Conservation (phyloP, 2,113 vertebrate genomes). For the Nothocercus nigrocapillus region DNA sequence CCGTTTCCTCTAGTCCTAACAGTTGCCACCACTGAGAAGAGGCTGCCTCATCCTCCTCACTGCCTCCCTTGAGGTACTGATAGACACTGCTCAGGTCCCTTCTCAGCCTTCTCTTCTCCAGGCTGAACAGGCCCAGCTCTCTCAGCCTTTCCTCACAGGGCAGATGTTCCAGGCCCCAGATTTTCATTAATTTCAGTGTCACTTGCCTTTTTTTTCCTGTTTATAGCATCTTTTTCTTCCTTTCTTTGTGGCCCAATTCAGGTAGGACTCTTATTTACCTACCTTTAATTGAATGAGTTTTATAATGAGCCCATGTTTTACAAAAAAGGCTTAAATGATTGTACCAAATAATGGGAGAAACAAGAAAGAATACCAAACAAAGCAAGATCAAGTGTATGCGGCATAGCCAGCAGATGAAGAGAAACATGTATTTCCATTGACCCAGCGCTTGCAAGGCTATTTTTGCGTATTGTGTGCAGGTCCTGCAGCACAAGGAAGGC, state of each 20-base stretch:
- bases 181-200: neutral
- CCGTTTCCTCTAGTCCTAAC: too few relatives aligned
- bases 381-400: neutral
- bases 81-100: too few relatives aligned
- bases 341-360: neutral
- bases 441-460: neutral
- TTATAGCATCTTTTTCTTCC: neutral
- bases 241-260: neutral
- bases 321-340: neutral
- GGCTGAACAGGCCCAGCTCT: too few relatives aligned
- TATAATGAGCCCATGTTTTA: neutral
- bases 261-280: neutral
- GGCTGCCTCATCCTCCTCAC: too few relatives aligned
- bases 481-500: fast-evolving
- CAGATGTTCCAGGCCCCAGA: too few relatives aligned
- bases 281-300: neutral
- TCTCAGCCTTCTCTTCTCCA: too few relatives aligned
- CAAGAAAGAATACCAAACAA: neutral
- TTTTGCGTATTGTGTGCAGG: neutral
- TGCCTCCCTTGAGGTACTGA: too few relatives aligned
- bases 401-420: neutral
- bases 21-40: too few relatives aligned
- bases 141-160: too few relatives aligned
- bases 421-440: neutral
- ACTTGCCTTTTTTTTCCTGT: neutral